Conservation (phyloP, 2,797 vertebrate species). For the Nannoperca australis region DNA sequence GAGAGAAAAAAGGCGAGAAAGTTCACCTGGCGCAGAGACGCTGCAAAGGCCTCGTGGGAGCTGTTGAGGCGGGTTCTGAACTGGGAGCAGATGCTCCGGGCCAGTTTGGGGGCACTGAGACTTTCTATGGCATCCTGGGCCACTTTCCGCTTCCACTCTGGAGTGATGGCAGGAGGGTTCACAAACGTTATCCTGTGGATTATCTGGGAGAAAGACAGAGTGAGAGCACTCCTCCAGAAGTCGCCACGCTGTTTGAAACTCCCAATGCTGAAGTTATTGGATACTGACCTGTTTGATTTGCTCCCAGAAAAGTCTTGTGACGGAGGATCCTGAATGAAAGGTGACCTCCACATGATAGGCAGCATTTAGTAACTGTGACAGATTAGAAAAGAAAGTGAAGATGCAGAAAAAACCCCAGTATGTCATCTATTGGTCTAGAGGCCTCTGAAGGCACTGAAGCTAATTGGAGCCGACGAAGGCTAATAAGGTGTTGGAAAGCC, state of each 20-base stretch:
- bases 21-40: conserved; percentile 93
- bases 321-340: conserved; percentile 96
- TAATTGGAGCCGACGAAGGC: background rate
- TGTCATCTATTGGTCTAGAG: background rate
- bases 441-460: background rate
- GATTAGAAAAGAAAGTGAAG: conserved; percentile 26
- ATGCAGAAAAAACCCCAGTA: background rate
- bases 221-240: background rate
- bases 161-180: conserved; percentile 92
- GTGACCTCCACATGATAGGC: conserved; percentile 99
- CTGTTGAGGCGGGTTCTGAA: conserved; percentile 96
- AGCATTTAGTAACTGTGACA: conserved; percentile 93
- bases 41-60: conserved; percentile 96
- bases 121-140: conserved; percentile 99
- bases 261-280: background rate
- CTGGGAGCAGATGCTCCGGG: conserved; percentile 97
- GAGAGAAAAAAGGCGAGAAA: background rate
- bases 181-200: conserved; percentile 96
- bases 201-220: conserved; percentile 83
- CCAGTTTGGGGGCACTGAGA: conserved; percentile 96
- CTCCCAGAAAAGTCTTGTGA: conserved; percentile 96
- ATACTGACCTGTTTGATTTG: conserved; percentile 95
- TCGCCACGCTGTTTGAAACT: background rate
- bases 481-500: background rate
- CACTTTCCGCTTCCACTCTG: conserved; percentile 97